Base-by-base conservation (phyloP, 2,888 invertebrate genomes). In the Cephalotes varians region DNA sequence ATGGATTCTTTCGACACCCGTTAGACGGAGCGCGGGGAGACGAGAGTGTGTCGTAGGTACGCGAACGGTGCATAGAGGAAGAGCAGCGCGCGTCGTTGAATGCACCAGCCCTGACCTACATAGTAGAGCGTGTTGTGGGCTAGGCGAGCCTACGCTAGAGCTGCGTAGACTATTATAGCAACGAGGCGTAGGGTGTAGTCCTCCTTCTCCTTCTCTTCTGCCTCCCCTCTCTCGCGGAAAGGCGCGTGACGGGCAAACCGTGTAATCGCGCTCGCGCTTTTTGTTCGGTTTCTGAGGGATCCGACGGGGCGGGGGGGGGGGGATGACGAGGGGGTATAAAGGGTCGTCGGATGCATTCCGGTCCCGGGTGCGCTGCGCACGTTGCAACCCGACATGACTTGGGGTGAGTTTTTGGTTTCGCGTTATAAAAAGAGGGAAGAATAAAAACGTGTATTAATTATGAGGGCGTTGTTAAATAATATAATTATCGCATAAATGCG, bases 91-190 rank as follows among this genome's bases (percentile, higher is more conserved):
- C 93, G 93, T 93, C 93, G 92, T 91, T 93, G 93, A 94, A 94
- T 94, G 94, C 94, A 92, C 91, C 93, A 94, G 94, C 94, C 94
- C 94, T 94, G 94, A 94, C 94, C 94, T 94, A 94, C 94, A 94
- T 94, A 93, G 93, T 93, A 93, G 93, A 93, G 90, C 92, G 93
- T 91, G 93, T 93, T 92, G 93, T 93, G 92, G 93, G 92, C 93
- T 93, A 92, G 93, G 92, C 93, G 90, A 90, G 91, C 92, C 90
- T 92, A 92, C 92, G 91, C 91, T 90, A 89, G 87, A 89, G 87
- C 90, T 90, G 91, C 90, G 87, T 91, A 90, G 90, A 85, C 90
- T 85, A 91, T 91, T 91, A 91, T 91, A 91, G 89, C 85, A 88
- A 88, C 88, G 88, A 88, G 85, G 85, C 87, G 87, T 85, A 88